Percentiles rank a stretch among this genome's conserved stretches.
Conservation (phyloP, 2,888 invertebrate genomes). For the Ametastegia equiseti region DNA sequence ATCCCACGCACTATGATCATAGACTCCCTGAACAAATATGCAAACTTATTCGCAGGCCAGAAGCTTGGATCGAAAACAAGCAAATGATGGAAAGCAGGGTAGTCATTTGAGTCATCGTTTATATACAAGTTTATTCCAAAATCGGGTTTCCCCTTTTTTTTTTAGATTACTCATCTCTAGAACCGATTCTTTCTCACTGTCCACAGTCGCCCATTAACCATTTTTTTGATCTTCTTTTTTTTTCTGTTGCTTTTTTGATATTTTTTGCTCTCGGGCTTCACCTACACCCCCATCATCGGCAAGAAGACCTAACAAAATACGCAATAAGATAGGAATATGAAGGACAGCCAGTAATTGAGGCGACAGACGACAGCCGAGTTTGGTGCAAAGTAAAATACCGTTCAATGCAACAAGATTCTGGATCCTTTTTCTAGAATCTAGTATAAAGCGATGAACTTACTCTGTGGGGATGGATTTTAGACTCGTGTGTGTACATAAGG, state of each 20-base stretch:
- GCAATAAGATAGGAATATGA: neutral
- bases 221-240: neutral
- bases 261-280: neutral
- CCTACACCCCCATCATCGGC: neutral
- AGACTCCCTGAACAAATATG: neutral
- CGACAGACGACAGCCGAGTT: constrained; percentile 26
- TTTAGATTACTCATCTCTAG: neutral
- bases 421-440: too few species aligned
- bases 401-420: neutral
- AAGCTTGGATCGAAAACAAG: neutral
- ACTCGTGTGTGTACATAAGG: neutral
- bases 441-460: neutral
- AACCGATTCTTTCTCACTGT: neutral
- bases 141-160: too few species aligned
- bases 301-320: neutral
- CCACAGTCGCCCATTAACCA: too few species aligned
- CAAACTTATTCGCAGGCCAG: neutral
- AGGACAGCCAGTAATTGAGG: constrained; percentile 13
- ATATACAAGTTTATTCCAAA: too few species aligned
- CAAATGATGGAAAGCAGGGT: neutral
- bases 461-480: neutral
- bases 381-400: neutral
- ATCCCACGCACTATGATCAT: neutral
- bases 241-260: neutral
- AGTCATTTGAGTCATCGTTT: neutral